These are phyloP conservation scores for Sminthopsis crassicaudata DNA, from an alignment of 2,113 vertebrate genomes.

Conservation along the genomic window DNA sequence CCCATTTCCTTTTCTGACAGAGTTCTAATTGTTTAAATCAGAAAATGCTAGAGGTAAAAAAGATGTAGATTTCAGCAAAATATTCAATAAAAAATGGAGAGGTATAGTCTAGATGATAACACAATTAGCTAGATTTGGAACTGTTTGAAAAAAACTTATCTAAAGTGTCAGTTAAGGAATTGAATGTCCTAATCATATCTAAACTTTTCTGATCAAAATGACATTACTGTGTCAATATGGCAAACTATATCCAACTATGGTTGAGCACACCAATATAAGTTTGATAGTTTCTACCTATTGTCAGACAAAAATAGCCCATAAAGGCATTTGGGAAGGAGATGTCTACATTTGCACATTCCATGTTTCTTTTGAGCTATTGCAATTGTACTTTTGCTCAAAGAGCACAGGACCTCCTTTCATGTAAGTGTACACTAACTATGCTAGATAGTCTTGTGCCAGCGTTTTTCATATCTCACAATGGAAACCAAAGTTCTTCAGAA, in stretches of 20 bases:
- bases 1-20: not conserved
- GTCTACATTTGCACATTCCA: not conserved
- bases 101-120: not conserved
- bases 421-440: not conserved
- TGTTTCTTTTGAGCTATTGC: not conserved
- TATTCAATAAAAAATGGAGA: not conserved
- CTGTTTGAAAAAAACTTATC: not conserved
- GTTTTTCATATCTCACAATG: not conserved
- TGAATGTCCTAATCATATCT: not conserved
- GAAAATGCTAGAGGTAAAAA: not conserved
- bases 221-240: not conserved
- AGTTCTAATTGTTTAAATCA: not conserved
- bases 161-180: not conserved
- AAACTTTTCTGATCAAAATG: not conserved
- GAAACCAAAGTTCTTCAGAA: not conserved
- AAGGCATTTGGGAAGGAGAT: not conserved
- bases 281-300: not conserved
- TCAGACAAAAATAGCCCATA: not conserved
- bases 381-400: not conserved
- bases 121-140: not conserved
- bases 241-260: not conserved
- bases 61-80: not conserved
- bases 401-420: not conserved
- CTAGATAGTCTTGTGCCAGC: not conserved
- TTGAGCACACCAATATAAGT: not conserved